Percentiles rank a stretch among this genome's conserved stretches.
Conservation (phyloP, 2,113 vertebrate genomes). For the Pleuronectes platessa region DNA sequence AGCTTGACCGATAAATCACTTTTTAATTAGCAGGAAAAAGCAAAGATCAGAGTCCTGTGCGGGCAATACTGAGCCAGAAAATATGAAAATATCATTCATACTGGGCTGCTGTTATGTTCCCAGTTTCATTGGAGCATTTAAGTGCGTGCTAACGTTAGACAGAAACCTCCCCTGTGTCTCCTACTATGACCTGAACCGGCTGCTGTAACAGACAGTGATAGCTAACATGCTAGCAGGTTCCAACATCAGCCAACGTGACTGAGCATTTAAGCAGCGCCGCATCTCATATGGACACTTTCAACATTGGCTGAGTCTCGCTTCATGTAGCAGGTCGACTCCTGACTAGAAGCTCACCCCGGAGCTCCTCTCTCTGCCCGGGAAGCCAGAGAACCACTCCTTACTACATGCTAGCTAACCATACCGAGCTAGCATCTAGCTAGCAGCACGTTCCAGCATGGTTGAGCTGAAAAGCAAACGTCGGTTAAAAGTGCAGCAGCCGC, state of each 20-base stretch:
- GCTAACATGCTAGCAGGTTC: constrained; percentile 22
- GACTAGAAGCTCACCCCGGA: fast-evolving
- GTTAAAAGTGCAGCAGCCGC: not conserved
- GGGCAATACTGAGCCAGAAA: too few species aligned
- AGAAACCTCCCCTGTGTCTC: not conserved
- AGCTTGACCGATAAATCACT: too few species aligned
- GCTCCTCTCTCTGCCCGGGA: not conserved
- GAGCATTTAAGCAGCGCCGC: not conserved
- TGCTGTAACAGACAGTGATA: not conserved
- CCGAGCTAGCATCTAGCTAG: constrained; percentile 40
- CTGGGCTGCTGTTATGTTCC: too few species aligned
- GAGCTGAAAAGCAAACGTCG: constrained; percentile 1
- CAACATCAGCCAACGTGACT: constrained; percentile 26
- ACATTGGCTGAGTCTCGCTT: fast-evolving
- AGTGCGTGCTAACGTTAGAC: too few species aligned
- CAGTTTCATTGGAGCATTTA: too few species aligned
- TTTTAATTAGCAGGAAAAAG: too few species aligned
- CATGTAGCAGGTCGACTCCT: too few species aligned
- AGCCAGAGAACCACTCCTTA: constrained; percentile 33
- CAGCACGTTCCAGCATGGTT: constrained; percentile 59
- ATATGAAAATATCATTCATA: too few species aligned
- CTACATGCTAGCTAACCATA: constrained; percentile 36
- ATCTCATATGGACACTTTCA: fast-evolving
- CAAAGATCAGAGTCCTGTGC: too few species aligned
- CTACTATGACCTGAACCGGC: not conserved